These are phyloP conservation scores for Epinotia demarniana DNA, from an alignment of 2,888 invertebrate genomes.

Conservation along the genomic window DNA sequence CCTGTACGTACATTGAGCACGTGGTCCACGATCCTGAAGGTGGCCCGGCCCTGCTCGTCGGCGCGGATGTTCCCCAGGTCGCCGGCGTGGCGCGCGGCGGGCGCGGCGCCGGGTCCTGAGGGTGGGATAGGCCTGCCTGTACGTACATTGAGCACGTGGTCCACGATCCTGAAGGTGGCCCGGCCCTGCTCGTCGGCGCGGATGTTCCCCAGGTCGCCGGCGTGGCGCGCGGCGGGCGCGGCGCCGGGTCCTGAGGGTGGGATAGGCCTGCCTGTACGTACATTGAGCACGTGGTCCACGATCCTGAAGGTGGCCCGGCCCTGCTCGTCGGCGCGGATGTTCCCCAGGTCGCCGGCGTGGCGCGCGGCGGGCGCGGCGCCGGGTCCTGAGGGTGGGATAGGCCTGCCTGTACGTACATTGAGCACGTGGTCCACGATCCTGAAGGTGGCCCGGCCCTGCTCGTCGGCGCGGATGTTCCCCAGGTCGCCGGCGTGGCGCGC, in stretches of 20 bases:
- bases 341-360: too few species aligned
- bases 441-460: slow-evolving; percentile 78
- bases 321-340: too few species aligned
- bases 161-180: too few species aligned
- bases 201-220: slow-evolving; percentile 96
- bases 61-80: slow-evolving; percentile 95
- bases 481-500: slow-evolving; percentile 94
- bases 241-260: too few species aligned
- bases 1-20: slow-evolving; percentile 63
- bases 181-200: slow-evolving; percentile 87
- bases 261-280: slow-evolving; percentile 48
- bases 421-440: too few species aligned
- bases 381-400: too few species aligned
- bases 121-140: too few species aligned
- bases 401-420: too few species aligned
- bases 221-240: slow-evolving; percentile 88
- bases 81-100: slow-evolving; percentile 90
- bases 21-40: slow-evolving; percentile 67
- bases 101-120: too few species aligned
- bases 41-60: slow-evolving; percentile 83
- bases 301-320: too few species aligned
- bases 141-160: slow-evolving; percentile 66
- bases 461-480: slow-evolving; percentile 91
- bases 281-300: slow-evolving; percentile 67
- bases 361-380: too few species aligned